These are phyloP conservation scores for Drymodes brunneopygia DNA, from an alignment of 2,113 vertebrate genomes.

Conservation along the genomic window DNA sequence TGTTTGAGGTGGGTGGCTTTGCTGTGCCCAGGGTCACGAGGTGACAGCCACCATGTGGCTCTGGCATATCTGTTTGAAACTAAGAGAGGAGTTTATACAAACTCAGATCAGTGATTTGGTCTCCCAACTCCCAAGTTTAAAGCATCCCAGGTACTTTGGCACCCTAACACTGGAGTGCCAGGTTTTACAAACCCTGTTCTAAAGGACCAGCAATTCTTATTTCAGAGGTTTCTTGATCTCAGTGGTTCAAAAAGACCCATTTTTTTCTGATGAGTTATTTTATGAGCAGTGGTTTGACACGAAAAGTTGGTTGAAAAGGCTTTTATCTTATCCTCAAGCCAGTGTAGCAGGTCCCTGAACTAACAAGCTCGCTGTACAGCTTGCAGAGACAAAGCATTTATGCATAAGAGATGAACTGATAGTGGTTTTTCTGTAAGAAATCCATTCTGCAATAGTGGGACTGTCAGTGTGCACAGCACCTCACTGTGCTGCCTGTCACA, in stretches of 20 bases:
- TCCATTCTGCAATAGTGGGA: background rate
- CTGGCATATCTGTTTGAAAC: background rate
- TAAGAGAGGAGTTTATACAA: background rate
- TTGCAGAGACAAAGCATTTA: constrained; percentile 19
- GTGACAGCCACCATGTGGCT: background rate
- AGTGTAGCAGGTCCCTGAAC: background rate
- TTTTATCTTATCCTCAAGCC: background rate
- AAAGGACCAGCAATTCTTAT: background rate
- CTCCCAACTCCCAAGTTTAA: background rate
- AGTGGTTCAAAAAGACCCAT: background rate
- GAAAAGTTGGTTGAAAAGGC: background rate
- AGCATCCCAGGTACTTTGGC: background rate
- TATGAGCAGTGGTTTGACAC: background rate
- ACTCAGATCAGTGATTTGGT: background rate
- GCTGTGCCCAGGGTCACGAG: background rate
- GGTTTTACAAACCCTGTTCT: background rate
- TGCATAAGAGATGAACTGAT: constrained; percentile 26
- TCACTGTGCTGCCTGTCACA: background rate
- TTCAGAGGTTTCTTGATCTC: background rate
- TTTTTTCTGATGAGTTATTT: background rate
- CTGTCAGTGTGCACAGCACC: background rate
- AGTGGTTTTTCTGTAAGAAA: background rate
- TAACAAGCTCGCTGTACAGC: background rate
- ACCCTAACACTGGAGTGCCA: background rate
- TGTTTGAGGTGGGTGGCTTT: background rate